A percentile compares a stretch with the other conserved stretches of the same genome.
phyloP scores from a whole-genome alignment of 1,140 invertebrate genomes.

The Planococcus citri region DNA sequence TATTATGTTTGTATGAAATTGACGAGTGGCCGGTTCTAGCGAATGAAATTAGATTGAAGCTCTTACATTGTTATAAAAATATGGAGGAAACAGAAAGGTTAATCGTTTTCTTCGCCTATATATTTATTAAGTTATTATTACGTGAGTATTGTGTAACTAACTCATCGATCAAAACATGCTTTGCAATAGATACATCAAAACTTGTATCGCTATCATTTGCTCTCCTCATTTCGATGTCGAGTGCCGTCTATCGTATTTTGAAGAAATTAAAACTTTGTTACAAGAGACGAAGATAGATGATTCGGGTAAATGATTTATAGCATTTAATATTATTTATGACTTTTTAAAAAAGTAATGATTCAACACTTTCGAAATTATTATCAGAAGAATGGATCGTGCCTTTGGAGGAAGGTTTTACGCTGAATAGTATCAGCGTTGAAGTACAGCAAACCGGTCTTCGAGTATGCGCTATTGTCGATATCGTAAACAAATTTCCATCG shows the following conservation, averaged over 20 bases:
- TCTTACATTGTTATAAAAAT: slow-evolving; percentile 72
- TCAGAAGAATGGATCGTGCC: neutral
- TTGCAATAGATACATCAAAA: neutral
- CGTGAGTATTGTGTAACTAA: neutral
- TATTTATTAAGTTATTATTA: slow-evolving; percentile 2
- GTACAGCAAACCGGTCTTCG: neutral
- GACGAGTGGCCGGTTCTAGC: slow-evolving; percentile 75
- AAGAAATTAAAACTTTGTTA: neutral
- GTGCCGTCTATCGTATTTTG: neutral
- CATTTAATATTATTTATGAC: neutral
- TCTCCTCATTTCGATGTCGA: neutral
- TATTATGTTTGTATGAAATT: slow-evolving; percentile 67
- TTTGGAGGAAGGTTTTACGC: neutral
- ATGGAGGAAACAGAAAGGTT: slow-evolving; percentile 55
- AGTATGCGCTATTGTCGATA: neutral
- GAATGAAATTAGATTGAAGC: slow-evolving; percentile 63
- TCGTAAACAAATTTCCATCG: neutral
- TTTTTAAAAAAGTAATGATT: neutral
- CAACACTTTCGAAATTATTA: neutral
- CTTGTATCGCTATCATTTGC: neutral
- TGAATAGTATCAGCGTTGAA: neutral
- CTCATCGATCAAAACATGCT: neutral
- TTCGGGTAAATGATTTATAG: neutral
- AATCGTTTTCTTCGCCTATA: slow-evolving; percentile 25
- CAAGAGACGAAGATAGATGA: neutral